Conservation (phyloP, 2,113 vertebrate species). For the Calonectris borealis region DNA sequence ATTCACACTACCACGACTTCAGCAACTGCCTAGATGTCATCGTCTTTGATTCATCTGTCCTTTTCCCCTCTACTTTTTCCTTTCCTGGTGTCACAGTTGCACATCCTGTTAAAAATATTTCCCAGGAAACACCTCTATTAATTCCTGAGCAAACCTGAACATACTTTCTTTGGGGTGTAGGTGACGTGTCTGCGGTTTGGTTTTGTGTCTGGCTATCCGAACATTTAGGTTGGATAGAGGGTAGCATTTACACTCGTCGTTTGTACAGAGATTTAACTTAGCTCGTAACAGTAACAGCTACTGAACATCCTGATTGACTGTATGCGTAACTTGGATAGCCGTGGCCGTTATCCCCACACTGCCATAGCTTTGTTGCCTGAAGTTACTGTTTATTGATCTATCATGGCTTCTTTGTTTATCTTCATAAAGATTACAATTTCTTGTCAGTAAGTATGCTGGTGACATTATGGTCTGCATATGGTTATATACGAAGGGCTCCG, state of each 20-base stretch:
- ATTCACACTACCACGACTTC: neutral
- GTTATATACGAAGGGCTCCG: neutral
- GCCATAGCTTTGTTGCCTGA: neutral
- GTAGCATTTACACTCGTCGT: neutral
- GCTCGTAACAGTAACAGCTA: neutral
- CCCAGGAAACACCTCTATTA: neutral
- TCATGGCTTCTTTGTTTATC: neutral
- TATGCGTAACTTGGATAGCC: neutral
- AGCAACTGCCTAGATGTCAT: neutral
- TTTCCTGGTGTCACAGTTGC: neutral
- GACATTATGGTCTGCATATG: neutral
- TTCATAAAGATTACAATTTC: neutral
- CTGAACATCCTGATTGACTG: neutral
- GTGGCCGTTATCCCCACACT: neutral
- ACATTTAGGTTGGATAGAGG: neutral
- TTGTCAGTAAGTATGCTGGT: neutral
- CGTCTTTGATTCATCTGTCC: neutral
- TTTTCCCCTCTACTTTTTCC: neutral
- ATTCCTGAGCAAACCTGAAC: neutral
- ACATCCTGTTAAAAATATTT: neutral
- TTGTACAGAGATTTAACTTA: neutral
- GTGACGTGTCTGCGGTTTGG: neutral
- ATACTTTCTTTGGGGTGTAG: neutral
- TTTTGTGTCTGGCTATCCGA: neutral
- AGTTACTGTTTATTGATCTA: neutral